These are phyloP conservation scores for Hemiprocne comata DNA, from an alignment of 2,113 vertebrate genomes.

Conservation along the genomic window DNA sequence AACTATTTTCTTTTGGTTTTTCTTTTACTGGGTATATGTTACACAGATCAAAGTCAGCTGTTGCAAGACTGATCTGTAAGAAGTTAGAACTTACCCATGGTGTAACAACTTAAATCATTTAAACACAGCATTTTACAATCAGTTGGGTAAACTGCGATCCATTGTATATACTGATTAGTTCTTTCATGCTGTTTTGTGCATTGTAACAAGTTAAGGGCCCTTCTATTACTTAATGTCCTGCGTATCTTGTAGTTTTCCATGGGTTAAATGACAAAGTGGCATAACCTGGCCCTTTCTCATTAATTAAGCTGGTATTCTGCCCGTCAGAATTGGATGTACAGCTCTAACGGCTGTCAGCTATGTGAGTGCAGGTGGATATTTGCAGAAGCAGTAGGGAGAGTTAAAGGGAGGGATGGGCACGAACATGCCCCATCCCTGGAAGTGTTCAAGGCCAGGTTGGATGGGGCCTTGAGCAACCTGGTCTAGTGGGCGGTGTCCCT, in stretches of 20 bases:
- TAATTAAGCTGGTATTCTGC: conserved; percentile 68
- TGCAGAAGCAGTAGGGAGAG: conserved; percentile 3
- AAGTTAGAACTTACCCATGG: conserved; percentile 69
- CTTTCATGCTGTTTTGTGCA: conserved; percentile 76
- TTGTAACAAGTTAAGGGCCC: conserved; percentile 80
- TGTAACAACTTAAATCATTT: conserved; percentile 75
- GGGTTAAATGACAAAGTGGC: conserved; percentile 65
- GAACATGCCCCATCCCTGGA: no score
- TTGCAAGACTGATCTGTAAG: conserved; percentile 79
- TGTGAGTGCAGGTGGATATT: conserved; percentile 32
- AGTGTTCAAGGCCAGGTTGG: no score
- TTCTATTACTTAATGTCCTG: conserved; percentile 72
- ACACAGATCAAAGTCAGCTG: conserved; percentile 77
- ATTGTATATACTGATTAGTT: conserved; percentile 82
- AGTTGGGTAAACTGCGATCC: conserved; percentile 80
- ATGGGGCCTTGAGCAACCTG: no score
- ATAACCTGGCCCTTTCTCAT: conserved; percentile 57
- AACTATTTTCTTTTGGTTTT: conserved; percentile 80
- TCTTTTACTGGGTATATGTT: conserved; percentile 80
- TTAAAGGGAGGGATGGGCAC: background rate
- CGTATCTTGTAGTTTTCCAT: conserved; percentile 76
- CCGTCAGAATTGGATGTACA: conserved; percentile 56
- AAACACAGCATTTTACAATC: conserved; percentile 77
- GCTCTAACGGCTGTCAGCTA: conserved; percentile 54
- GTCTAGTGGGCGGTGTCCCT: no score